Conservation (phyloP, 1,140 invertebrate species). For the Drosophila sproati region DNA sequence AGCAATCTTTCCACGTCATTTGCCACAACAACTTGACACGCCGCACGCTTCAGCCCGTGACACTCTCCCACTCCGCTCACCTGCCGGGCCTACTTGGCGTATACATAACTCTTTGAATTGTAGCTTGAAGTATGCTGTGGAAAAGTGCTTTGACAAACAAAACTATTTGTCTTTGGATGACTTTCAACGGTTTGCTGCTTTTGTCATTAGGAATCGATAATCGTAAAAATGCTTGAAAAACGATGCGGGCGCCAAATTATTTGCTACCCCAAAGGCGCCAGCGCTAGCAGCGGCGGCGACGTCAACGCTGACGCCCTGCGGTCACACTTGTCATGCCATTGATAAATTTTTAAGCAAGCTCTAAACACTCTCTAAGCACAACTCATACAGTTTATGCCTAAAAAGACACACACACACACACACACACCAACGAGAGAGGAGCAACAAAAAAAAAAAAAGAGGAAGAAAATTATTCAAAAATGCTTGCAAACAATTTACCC, state of each 20-base stretch:
- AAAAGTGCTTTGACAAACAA: conserved; percentile 75
- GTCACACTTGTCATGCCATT: conserved; percentile 76
- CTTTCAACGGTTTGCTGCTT: conserved; percentile 46
- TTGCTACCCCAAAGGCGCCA: conserved; percentile 41
- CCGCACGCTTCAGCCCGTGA: background rate
- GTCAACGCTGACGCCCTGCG: conserved; percentile 43
- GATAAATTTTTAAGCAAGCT: conserved; percentile 79
- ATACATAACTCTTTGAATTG: conserved; percentile 47
- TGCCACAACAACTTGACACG: conserved; percentile 51
- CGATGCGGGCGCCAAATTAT: conserved; percentile 55
- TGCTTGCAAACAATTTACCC: conserved; percentile 75
- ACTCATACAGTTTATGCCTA: conserved; percentile 73
- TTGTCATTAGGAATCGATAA: conserved; percentile 67
- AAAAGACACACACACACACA: conserved; percentile 47
- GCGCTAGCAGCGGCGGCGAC: background rate
- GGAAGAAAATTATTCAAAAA: conserved; percentile 76
- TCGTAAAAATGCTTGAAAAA: conserved; percentile 76
- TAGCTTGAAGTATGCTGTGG: conserved; percentile 28
- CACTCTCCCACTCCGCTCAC: conserved; percentile 8
- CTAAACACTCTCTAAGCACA: conserved; percentile 81
- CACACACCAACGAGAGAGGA: conserved; percentile 12
- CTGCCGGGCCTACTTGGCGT: conserved; percentile 45
- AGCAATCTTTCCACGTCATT: conserved; percentile 61
- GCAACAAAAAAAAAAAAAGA: conserved; percentile 14
- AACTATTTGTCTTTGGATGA: conserved; percentile 77